Conservation (phyloP, 2,888 invertebrate species). For the Drosophila colorata region DNA sequence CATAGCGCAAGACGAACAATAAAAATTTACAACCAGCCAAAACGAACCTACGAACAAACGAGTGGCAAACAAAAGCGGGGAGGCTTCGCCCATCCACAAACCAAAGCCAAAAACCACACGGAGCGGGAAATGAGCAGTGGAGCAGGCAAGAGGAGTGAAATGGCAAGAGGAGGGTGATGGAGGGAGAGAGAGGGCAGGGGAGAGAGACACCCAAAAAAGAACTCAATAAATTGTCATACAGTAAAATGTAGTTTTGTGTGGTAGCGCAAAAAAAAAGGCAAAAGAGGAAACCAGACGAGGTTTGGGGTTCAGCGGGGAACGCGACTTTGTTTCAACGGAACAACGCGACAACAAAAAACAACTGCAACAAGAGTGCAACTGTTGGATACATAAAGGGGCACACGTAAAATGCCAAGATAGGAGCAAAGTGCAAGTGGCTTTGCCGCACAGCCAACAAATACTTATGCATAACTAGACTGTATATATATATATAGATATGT, state of each 20-base stretch:
- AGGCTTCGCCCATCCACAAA: constrained; percentile 5
- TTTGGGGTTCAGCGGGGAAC: constrained; percentile 20
- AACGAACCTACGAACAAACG: constrained; percentile 45
- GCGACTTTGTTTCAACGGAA: constrained; percentile 69
- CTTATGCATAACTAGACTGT: constrained; percentile 13
- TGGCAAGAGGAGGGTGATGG: no score
- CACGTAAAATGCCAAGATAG: constrained; percentile 76
- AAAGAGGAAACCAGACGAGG: constrained; percentile 8
- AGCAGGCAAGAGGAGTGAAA: background rate
- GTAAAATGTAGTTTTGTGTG: constrained; percentile 74
- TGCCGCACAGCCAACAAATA: constrained; percentile 10
- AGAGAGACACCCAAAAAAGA: constrained; percentile 52
- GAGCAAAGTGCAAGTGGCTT: constrained; percentile 63
- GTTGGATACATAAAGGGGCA: constrained; percentile 47
- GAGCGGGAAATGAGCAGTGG: constrained; percentile 57
- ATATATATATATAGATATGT: constrained; percentile 1
- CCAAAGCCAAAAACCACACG: constrained; percentile 54
- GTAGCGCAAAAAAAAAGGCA: constrained; percentile 46
- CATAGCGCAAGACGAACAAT: constrained; percentile 62
- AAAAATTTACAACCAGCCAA: constrained; percentile 76
- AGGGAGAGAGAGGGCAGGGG: no score
- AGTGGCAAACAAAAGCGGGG: constrained; percentile 41
- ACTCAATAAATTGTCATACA: constrained; percentile 82
- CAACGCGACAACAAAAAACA: constrained; percentile 53
- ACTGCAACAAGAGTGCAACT: constrained; percentile 41